These are phyloP conservation scores for Calosoma granatense DNA, from an alignment of 1,140 invertebrate species.

Conservation along the genomic window DNA sequence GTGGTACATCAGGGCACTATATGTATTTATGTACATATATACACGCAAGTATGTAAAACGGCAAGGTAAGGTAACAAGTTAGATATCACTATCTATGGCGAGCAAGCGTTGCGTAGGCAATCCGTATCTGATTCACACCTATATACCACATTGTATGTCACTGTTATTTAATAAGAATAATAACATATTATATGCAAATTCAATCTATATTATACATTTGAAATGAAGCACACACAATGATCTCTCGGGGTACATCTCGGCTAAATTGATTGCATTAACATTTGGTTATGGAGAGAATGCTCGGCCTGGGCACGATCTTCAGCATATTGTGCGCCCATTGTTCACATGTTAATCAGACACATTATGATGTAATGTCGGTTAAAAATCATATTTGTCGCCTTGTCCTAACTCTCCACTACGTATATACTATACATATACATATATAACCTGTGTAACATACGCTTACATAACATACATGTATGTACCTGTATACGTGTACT, in stretches of 20 bases:
- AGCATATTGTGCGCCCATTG: not conserved
- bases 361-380: not conserved
- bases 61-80: no score
- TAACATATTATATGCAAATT: conserved; percentile 35
- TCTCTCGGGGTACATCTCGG: not conserved
- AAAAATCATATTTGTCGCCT: not conserved
- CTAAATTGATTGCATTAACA: conserved; percentile 7
- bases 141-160: conserved; percentile 11
- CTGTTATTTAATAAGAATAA: conserved; percentile 35
- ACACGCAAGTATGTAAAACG: no score
- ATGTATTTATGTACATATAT: no score
- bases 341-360: conserved; percentile 7
- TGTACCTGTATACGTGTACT: no score
- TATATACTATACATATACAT: not conserved
- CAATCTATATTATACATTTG: conserved; percentile 21
- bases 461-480: not conserved
- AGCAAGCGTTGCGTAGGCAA: conserved; percentile 2
- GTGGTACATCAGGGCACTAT: no score
- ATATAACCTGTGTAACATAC: not conserved
- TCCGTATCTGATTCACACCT: conserved; percentile 2
- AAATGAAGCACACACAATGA: not conserved
- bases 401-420: no score
- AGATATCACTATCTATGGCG: no score
- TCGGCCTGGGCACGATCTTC: not conserved
- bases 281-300: not conserved